These are phyloP conservation scores for Sparus aurata DNA, from an alignment of 2,797 vertebrate species.

Conservation along the genomic window DNA sequence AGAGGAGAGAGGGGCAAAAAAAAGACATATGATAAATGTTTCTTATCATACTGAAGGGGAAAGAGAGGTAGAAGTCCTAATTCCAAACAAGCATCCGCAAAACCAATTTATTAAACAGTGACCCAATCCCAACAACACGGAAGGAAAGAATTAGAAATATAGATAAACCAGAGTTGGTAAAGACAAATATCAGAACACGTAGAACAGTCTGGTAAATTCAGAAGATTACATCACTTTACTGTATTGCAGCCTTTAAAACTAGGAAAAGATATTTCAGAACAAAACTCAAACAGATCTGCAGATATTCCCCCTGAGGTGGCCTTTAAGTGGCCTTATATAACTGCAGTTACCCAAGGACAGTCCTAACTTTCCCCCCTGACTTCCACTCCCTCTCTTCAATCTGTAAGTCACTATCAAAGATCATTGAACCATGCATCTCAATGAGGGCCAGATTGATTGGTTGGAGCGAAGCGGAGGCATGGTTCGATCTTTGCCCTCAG, in stretches of 20 bases:
- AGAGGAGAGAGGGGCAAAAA: not conserved
- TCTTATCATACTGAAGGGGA: too few species aligned
- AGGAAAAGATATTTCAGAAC: not conserved
- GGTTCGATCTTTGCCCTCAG: constrained; percentile 80
- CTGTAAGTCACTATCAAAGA: constrained; percentile 78
- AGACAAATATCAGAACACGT: too few species aligned
- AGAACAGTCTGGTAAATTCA: too few species aligned
- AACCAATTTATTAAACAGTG: not conserved
- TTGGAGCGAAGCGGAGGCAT: constrained; percentile 69
- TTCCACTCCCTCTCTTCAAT: constrained; percentile 59
- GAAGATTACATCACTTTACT: too few species aligned
- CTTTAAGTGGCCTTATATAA: constrained; percentile 56
- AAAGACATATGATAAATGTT: not conserved
- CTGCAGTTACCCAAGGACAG: constrained; percentile 64
- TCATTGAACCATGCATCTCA: constrained; percentile 84
- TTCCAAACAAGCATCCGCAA: not conserved
- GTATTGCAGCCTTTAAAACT: not conserved
- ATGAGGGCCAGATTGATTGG: constrained; percentile 84
- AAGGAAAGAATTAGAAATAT: too few species aligned
- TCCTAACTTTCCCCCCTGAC: constrained; percentile 54
- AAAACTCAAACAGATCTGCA: constrained; percentile 3
- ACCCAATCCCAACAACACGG: not conserved
- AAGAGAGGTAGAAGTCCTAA: not conserved
- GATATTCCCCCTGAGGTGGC: constrained; percentile 6
- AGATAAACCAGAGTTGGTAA: too few species aligned